A percentile compares a stretch with the other conserved stretches of the same genome.
Evolutionary conservation across 2,797 vertebrate genomes (phyloP).

Genomic region (Pseudomugil tenellus): DNA sequence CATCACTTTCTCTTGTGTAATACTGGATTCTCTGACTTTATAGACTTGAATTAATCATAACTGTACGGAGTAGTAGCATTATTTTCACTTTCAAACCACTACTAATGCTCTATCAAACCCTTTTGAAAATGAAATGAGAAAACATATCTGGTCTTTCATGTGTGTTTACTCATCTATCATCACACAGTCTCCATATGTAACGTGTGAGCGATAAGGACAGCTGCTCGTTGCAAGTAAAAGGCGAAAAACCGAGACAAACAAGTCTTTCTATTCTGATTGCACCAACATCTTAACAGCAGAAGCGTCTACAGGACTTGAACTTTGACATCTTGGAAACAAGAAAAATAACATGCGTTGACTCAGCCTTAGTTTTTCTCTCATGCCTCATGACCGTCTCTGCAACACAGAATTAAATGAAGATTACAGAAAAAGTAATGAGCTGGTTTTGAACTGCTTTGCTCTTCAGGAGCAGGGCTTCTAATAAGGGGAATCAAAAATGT

Average conservation of each 20-base stretch:
- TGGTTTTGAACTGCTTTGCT: constrained; percentile 6
- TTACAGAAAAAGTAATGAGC: neutral
- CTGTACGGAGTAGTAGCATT: neutral
- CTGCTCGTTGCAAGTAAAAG: constrained; percentile 37
- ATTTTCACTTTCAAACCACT: neutral
- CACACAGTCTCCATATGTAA: constrained; percentile 11
- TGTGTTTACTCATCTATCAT: neutral
- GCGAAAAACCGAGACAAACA: constrained; percentile 3
- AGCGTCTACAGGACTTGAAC: constrained; percentile 29
- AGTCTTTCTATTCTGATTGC: constrained; percentile 8
- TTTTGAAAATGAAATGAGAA: neutral
- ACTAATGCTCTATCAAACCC: neutral
- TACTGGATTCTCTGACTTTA: neutral
- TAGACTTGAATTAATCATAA: neutral
- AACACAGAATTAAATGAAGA: neutral
- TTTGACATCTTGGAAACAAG: constrained; percentile 18
- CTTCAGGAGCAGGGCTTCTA: neutral
- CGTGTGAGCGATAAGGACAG: neutral
- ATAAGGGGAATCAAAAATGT: neutral
- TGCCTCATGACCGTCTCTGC: neutral
- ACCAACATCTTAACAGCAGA: constrained; percentile 48
- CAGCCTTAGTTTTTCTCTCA: constrained; percentile 14
- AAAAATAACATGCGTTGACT: neutral
- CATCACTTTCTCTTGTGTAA: neutral
- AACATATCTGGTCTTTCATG: neutral